phyloP scores from a whole-genome alignment of 2,888 invertebrate species.

The Liopterus haemorrhoidalis region DNA sequence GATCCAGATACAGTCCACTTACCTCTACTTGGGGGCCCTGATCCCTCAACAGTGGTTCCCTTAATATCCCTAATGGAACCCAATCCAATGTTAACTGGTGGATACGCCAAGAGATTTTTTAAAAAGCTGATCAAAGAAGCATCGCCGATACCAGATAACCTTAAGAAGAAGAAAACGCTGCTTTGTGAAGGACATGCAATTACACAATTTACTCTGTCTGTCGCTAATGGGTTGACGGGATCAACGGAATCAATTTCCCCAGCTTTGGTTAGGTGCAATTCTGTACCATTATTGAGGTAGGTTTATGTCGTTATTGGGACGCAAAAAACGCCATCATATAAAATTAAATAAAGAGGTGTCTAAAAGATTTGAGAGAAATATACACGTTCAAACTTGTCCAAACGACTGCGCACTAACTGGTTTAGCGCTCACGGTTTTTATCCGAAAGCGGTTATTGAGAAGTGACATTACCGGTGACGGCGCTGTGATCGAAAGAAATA shows the following conservation, averaged over 20 bases:
- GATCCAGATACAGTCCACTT: conserved; percentile 55
- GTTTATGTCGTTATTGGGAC: conserved; percentile 22
- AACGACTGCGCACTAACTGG: too few relatives aligned
- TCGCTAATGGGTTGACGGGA: conserved; percentile 41
- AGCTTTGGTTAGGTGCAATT: conserved; percentile 39
- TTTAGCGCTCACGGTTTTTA: too few relatives aligned
- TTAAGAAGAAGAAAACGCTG: background rate
- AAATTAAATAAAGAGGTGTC: too few relatives aligned
- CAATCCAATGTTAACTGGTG: conserved; percentile 25
- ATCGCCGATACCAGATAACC: background rate
- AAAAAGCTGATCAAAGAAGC: conserved; percentile 4
- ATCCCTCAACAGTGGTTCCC: conserved; percentile 59
- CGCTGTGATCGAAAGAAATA: too few relatives aligned
- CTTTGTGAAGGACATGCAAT: conserved; percentile 16
- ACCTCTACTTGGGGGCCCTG: conserved; percentile 62
- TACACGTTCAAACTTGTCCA: too few relatives aligned
- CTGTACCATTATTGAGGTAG: conserved; percentile 39
- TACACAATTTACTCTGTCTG: conserved; percentile 36
- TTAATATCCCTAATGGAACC: conserved; percentile 56
- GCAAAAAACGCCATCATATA: too few relatives aligned
- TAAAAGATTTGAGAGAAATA: too few relatives aligned
- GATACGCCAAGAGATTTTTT: conserved; percentile 8
- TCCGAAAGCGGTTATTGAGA: too few relatives aligned
- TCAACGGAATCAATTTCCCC: conserved; percentile 36
- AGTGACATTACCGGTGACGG: too few relatives aligned